Evolutionary conservation across 2,113 vertebrate species (phyloP).

Genomic region (Syngnathoides biaculeatus): DNA sequence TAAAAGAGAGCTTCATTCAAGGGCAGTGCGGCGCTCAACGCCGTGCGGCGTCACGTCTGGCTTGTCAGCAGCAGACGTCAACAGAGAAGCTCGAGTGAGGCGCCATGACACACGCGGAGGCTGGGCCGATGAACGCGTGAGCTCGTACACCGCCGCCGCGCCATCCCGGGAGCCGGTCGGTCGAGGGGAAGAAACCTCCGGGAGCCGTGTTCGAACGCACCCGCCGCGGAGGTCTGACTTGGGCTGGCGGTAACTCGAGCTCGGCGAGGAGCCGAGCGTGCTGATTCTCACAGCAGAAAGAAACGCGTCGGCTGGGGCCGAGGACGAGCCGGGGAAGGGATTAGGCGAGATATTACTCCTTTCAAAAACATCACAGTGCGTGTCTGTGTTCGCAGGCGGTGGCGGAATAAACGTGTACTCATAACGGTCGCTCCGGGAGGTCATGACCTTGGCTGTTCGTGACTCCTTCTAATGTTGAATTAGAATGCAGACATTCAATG

Average conservation of each 20-base stretch:
- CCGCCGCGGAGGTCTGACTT: slow-evolving; percentile 21
- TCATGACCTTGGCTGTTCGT: slow-evolving; percentile 54
- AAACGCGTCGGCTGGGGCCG: slow-evolving; percentile 29
- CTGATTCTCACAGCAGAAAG: slow-evolving; percentile 57
- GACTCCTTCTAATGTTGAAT: slow-evolving; percentile 56
- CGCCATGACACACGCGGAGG: slow-evolving; percentile 65
- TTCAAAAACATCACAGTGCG: slow-evolving; percentile 45
- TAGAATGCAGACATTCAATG: slow-evolving; percentile 34
- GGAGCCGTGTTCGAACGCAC: slow-evolving; percentile 31
- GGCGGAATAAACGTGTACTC: slow-evolving; percentile 67
- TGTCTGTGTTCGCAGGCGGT: slow-evolving; percentile 46
- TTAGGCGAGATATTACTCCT: slow-evolving; percentile 52
- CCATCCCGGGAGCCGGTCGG: slow-evolving; percentile 23
- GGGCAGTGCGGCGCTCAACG: slow-evolving; percentile 44
- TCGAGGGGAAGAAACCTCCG: slow-evolving; percentile 18
- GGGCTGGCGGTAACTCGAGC: slow-evolving; percentile 54
- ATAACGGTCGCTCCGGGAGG: slow-evolving; percentile 62
- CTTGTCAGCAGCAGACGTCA: slow-evolving; percentile 76
- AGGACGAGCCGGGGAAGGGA: slow-evolving; percentile 41
- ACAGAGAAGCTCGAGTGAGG: slow-evolving; percentile 52
- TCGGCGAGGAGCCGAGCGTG: slow-evolving; percentile 36
- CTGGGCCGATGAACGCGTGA: slow-evolving; percentile 42
- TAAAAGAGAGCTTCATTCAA: slow-evolving; percentile 50
- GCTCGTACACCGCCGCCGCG: slow-evolving; percentile 28
- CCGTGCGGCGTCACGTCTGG: slow-evolving; percentile 39